Base-by-base conservation (phyloP, 2,797 vertebrate genomes). In the Crenichthys baileyi region DNA sequence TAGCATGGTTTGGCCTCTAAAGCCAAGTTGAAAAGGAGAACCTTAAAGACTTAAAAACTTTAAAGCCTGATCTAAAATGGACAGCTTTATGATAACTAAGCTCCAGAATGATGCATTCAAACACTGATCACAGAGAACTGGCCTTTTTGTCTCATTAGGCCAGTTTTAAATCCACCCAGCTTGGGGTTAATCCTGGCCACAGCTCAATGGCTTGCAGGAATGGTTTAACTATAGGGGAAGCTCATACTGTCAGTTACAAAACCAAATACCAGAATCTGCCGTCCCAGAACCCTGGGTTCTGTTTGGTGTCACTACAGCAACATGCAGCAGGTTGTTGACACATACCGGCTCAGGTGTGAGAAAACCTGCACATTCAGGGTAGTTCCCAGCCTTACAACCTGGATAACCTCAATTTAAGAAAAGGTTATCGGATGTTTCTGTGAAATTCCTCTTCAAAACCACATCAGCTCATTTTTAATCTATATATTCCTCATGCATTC, bases 161-260 rank as follows among this genome's bases (percentile, higher is more conserved):
- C 81, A 29, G 36, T 90, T 89, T 94, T 92, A 92, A 94, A 92
- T 87, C 93, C 65, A 72, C 77, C 85, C 90, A 92, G 85, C 85
- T 88, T 77, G 7, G 83, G 92, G 90, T 94, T 94, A 94, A 94
- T 92, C 91, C 90, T 29, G 29, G 82, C 84, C 85, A 92, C 90
- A 87, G 89, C 61, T 78, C 76, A 92, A 81, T 82, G 83, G 68
- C 83, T 92, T 75, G 71, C 86, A 91, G 89, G 90, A 95, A 93
- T 90, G 88, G 61, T 83, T 85, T 56, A 89, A 88, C 73, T 80
- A 76, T 74, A 72, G 65, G 20, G 77, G 48, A 83, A 77, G 70
- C 84, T 85, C 73, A 81, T 71, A 72, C 41, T 46, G 9, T 0
- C 2, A 68, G 29, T 29, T 50, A 20, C 72, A 70, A 61, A 83